Base-by-base conservation (phyloP, 2,888 invertebrate species). In the Uloborus plumipes region DNA sequence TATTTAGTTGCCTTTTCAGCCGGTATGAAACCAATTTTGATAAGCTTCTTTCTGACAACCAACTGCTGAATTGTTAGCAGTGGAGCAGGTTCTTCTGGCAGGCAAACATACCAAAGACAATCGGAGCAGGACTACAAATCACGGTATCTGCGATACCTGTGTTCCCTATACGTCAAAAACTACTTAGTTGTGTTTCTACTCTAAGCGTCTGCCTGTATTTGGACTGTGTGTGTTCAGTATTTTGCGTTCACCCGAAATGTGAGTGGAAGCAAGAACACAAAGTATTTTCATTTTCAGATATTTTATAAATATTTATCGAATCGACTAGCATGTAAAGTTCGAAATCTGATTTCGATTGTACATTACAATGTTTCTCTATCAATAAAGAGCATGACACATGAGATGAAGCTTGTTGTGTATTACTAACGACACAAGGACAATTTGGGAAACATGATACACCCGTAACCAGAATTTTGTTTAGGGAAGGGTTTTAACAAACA, bases 291-390 rank as follows among this genome's bases (percentile, higher is more conserved):
- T 75, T 75, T 75, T 50, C 58, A 75, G 26, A 50, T 75, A 20
- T 75, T 75, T 75, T 67, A 75, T 67, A 75, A 75, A 75, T 75
- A 75, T 67, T 75, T 75, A 75, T 67, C 66, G 31, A 50, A 66
- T 39, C 14, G 47, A 53, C 31, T 66, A 66, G 69, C 20, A 47
- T 69, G 51, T 55, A 58, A 58, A 50, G 47, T 53, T 22, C 15
- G 20, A 39, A 55, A 66, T 39, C 11, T 18, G 31, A 55, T 55
- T 69, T 69, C 18, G 26, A 39, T 69, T 69, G 69, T 53, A 26
- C 51, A 67, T 51, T 58, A 20, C 69, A 69, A 47, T 55, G 69
- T 16, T 67, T 69, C 69, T 58, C 55, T 69, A 53, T 55, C 47
- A 55, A 66, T 39, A 39, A 39, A 26, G 9, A 39, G 39, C 11